phyloP scores from a whole-genome alignment of 2,888 invertebrate species.

The Mythimna ferrago region DNA sequence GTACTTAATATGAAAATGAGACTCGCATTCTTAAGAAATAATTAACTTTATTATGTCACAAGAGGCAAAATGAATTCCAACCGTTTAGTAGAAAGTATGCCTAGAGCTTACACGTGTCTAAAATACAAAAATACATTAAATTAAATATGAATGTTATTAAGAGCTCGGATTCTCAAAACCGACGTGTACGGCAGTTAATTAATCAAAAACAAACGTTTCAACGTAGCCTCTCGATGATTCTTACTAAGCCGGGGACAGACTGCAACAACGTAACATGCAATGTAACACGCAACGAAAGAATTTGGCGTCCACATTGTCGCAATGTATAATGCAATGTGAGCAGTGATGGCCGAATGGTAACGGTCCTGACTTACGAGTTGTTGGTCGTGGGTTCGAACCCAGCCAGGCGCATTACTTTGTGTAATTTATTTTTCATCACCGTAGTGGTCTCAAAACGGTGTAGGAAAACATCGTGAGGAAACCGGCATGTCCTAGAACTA shows the following conservation, averaged over 20 bases:
- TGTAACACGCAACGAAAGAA: too few species aligned
- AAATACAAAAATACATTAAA: slow-evolving; percentile 24
- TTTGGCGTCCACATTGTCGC: too few species aligned
- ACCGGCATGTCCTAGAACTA: too few species aligned
- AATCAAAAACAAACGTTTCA: slow-evolving; percentile 49
- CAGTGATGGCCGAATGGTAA: too few species aligned
- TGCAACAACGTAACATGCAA: too few species aligned
- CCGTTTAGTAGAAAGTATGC: neutral
- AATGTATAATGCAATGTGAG: too few species aligned
- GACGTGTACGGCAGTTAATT: slow-evolving; percentile 28
- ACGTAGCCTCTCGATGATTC: slow-evolving; percentile 36
- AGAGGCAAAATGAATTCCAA: neutral
- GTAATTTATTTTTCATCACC: too few species aligned
- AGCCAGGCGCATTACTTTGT: too few species aligned
- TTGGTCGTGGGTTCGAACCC: too few species aligned
- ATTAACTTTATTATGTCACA: neutral
- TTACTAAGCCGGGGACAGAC: neutral
- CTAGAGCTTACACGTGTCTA: neutral
- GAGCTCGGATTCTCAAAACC: neutral
- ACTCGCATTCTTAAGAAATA: neutral
- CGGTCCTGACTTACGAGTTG: too few species aligned
- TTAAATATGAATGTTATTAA: slow-evolving; percentile 14
- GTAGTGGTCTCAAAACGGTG: too few species aligned
- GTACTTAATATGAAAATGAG: neutral
- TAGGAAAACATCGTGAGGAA: too few species aligned